Base-by-base conservation (phyloP, 2,888 invertebrate species). In the Pseudococcus jackbeardsleyi region DNA sequence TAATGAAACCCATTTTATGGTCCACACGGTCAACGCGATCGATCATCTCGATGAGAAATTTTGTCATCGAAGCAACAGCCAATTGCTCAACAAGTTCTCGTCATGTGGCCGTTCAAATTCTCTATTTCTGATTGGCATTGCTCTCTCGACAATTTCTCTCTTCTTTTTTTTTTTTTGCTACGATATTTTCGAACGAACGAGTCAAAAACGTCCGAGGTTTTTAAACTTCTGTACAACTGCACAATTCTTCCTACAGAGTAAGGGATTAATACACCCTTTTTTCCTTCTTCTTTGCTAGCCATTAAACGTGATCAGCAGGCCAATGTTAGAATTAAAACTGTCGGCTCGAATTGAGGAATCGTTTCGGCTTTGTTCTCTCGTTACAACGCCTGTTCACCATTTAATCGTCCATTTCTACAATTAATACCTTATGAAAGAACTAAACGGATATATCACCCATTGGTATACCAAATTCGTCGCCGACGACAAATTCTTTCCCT, bases 261-360 rank as follows among this genome's bases (percentile, higher is more conserved):
- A 85, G 59, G 85, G 85, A 85, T 85, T 85, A 85, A 54, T 85
- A 85, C 85, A 85, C 85, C 59, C 59, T 59, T 85, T 85, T 39
- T 85, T 85, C 33, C 26, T 12, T 7, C 11, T n/a, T 59, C 17
- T 33, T 85, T 17, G 46, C 59, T 85, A 22, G 9, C 59, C 59
- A 85, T 85, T 85, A 85, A 85, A 85, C 85, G 85, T 85, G 85
- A 85, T 85, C 85, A 59, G 85, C 85, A 85, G 85, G 50, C 85
- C 85, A 85, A 85, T 85, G 85, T 85, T 85, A 85, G 85, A 85
- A 85, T 85, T 85, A 85, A 85, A 54, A 85, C 85, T 85, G 85
- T 85, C 85, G 85, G 85, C 59, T 59, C 54, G 85, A 59, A 85
- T 85, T 85, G 85, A 85, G 85, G 85, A 54, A 85, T 85, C 85